Evolutionary conservation across 2,888 invertebrate species (phyloP).

Genomic region (Itoplectis maculator): DNA sequence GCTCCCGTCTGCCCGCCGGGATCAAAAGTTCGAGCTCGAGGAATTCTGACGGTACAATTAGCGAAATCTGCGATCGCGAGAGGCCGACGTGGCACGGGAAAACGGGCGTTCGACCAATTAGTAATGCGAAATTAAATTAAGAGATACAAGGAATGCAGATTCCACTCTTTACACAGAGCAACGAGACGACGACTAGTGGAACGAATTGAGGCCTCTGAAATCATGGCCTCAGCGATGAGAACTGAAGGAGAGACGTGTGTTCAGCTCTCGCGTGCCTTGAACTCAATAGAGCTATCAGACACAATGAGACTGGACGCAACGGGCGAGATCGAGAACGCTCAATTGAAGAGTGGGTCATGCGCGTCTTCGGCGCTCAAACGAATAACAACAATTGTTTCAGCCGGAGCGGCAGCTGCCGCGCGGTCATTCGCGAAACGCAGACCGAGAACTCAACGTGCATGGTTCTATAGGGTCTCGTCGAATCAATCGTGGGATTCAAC

Average conservation of each 20-base stretch:
- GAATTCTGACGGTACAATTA: conserved; percentile 41
- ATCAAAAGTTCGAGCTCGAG: conserved; percentile 26
- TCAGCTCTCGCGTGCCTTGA: conserved; percentile 70
- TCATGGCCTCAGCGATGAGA: conserved; percentile 62
- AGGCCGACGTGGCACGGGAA: conserved; percentile 2
- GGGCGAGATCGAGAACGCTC: conserved; percentile 64
- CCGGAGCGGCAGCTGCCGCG: conserved; percentile 4
- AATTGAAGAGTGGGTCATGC: conserved; percentile 70
- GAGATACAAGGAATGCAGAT: neutral
- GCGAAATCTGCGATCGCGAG: conserved; percentile 35
- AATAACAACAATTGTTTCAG: conserved; percentile 52
- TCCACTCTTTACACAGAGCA: neutral
- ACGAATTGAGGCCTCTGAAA: conserved; percentile 63
- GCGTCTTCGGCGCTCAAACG: conserved; percentile 36
- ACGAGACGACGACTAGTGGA: neutral
- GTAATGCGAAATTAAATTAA: conserved; percentile 22
- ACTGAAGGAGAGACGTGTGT: conserved; percentile 47
- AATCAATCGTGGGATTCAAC: conserved; percentile 51
- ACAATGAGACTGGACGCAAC: conserved; percentile 73
- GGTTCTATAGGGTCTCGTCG: neutral
- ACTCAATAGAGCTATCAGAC: conserved; percentile 77
- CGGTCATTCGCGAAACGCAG: conserved; percentile 15
- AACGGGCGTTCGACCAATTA: conserved; percentile 56
- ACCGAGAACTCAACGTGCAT: neutral
- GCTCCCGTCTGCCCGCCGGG: conserved; percentile 13